A percentile compares a stretch with the other conserved stretches of the same genome.
These are phyloP conservation scores for Macroramphosus scolopax DNA, from an alignment of 2,797 vertebrate genomes.

Conservation along the genomic window DNA sequence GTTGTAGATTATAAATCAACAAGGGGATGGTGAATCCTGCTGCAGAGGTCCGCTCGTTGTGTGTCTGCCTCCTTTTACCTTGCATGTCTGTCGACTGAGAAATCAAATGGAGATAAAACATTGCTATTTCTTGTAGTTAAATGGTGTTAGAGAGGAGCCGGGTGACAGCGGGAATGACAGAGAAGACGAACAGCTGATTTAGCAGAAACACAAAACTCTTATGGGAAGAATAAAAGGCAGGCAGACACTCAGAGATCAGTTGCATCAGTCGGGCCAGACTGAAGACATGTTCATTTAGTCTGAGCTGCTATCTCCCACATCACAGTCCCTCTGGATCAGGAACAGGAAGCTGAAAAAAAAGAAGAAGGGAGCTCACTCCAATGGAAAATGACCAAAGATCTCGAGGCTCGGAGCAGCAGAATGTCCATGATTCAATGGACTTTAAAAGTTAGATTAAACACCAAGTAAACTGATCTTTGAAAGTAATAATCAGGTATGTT, in stretches of 20 bases:
- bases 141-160: not conserved
- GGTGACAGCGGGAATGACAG: not conserved
- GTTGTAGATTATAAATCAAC: not conserved
- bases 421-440: slow-evolving; percentile 5
- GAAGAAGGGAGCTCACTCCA: slow-evolving; percentile 12
- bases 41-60: too few relatives aligned
- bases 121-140: too few relatives aligned
- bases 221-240: slow-evolving; percentile 19
- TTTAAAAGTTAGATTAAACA: slow-evolving; percentile 17
- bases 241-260: slow-evolving; percentile 42
- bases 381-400: slow-evolving; percentile 25
- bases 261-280: slow-evolving; percentile 56
- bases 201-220: not conserved
- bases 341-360: slow-evolving; percentile 47
- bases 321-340: slow-evolving; percentile 35
- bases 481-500: too few relatives aligned
- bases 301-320: slow-evolving; percentile 58
- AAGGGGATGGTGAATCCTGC: slow-evolving; percentile 1
- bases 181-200: not conserved
- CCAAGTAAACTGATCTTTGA: too few relatives aligned
- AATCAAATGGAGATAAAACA: too few relatives aligned
- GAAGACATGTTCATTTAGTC: slow-evolving; percentile 61
- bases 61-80: too few relatives aligned
- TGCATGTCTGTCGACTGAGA: too few relatives aligned
- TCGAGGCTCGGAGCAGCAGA: slow-evolving; percentile 22